Evolutionary conservation across 2,113 vertebrate species (phyloP).

Genomic region (Pedionomus torquatus): DNA sequence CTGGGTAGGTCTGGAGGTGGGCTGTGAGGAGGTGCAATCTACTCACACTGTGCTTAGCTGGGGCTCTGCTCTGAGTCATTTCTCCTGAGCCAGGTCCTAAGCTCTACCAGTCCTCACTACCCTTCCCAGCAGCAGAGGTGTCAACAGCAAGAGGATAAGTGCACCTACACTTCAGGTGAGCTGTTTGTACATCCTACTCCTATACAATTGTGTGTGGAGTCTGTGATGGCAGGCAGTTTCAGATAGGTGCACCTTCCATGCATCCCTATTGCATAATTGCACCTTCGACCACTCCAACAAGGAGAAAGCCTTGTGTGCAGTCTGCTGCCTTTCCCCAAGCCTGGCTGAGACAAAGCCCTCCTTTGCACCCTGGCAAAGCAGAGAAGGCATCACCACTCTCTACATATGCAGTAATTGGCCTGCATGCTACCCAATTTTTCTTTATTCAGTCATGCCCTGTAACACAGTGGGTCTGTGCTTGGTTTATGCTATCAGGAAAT

Average conservation of each 20-base stretch:
- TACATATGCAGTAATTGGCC: not conserved
- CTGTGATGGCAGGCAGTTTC: not conserved
- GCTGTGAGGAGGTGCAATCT: not conserved
- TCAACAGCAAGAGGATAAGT: not conserved
- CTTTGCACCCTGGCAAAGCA: not conserved
- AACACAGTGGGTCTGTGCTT: not conserved
- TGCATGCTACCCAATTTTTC: not conserved
- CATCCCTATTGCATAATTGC: not conserved
- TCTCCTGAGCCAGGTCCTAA: not conserved
- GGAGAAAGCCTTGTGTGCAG: not conserved
- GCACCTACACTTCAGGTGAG: not conserved
- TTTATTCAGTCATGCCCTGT: not conserved
- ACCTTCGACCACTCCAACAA: not conserved
- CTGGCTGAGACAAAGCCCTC: not conserved
- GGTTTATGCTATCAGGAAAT: not conserved
- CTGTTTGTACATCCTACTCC: not conserved
- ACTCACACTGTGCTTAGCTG: accelerated
- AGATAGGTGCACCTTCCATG: not conserved
- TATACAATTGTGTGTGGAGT: not conserved
- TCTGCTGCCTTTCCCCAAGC: not conserved
- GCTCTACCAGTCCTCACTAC: not conserved
- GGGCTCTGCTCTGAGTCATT: not conserved
- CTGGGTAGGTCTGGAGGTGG: not conserved
- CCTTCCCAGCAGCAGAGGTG: not conserved
- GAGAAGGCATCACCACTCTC: not conserved